Evolutionary conservation across 2,797 vertebrate genomes (phyloP), one percentile per base, ranked within the genome.

Genomic region (Arnoldichthys spilopterus): DNA sequence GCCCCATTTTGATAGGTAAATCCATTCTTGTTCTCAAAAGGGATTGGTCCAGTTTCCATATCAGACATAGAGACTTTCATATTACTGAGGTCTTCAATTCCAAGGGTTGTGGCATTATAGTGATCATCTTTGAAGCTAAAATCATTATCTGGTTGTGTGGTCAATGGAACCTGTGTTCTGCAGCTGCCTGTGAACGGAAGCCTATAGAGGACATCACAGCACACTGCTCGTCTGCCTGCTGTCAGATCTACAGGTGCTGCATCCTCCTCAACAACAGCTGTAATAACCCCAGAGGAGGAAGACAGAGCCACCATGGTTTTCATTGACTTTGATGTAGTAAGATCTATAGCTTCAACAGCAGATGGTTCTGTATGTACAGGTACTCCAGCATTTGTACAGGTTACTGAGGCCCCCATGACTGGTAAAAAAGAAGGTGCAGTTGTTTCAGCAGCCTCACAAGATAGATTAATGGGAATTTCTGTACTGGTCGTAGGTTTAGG

Each of bases 161-260:
- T 93, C 82, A 95, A 89, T 1, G 97, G 94, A 30, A 96, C 94
- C 76, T 95, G 95, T 85, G 95, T 93, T 82, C 95, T 95, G 84
- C 98, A 99, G 86, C 94, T 98, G 87, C 96, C 95, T 78, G 96
- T 96, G 88, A 99, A 99, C 40, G 98, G 98, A 68, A 99, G 90
- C 85, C 95, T 98, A 87, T 98, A 99, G 87, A 99, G 97, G 74
- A 99, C 89, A 90, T 99, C 97, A 90, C 98, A 99, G 87, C 98
- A 99, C 77, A 98, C 96, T 74, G 94, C 94, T 89, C 94, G 95
- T 84, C 96, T 94, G 54, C 97, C 96, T 79, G 96, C 96, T 79
- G 98, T 99, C 76, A 99, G 90, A 89, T 99, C 98, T 22, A 99
- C 94, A 84, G 98, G 97, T 70, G 95, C 96, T 77, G 95, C 95